Evolutionary conservation across 1,140 invertebrate genomes (phyloP).

Genomic region (Riptortus pedestris): DNA sequence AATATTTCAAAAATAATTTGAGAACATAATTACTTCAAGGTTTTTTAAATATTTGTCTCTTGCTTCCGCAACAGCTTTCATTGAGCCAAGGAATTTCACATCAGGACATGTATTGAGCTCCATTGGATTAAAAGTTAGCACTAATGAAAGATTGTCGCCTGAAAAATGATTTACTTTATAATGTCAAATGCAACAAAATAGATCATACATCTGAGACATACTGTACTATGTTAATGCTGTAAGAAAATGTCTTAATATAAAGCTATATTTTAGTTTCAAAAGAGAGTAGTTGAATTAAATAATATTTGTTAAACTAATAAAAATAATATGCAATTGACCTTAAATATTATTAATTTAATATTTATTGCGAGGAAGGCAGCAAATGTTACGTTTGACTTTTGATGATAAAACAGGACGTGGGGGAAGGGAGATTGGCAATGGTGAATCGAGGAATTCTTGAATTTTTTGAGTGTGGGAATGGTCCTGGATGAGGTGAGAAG

Average conservation of each 20-base stretch:
- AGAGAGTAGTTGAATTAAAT: neutral
- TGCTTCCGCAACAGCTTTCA: neutral
- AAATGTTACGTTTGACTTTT: too few relatives aligned
- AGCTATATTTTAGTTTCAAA: neutral
- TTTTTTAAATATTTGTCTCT: constrained; percentile 6
- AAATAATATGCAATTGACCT: neutral
- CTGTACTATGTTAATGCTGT: neutral
- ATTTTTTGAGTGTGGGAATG: too few relatives aligned
- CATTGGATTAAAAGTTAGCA: constrained; percentile 8
- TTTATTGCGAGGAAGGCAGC: too few relatives aligned
- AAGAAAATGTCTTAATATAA: neutral
- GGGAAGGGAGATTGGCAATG: too few relatives aligned
- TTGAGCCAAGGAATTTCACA: constrained; percentile 8
- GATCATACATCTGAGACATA: neutral
- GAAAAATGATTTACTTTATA: too few relatives aligned
- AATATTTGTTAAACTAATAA: neutral
- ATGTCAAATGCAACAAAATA: too few relatives aligned
- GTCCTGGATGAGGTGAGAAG: too few relatives aligned
- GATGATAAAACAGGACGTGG: too few relatives aligned
- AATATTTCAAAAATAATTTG: neutral
- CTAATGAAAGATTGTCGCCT: neutral
- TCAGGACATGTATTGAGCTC: neutral
- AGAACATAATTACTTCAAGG: neutral
- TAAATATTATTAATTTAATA: too few relatives aligned
- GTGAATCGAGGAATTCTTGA: too few relatives aligned